Evolutionary conservation across 2,888 invertebrate species (phyloP), one percentile per base, ranked within the genome.

Genomic region (Dendrolimus pini): DNA sequence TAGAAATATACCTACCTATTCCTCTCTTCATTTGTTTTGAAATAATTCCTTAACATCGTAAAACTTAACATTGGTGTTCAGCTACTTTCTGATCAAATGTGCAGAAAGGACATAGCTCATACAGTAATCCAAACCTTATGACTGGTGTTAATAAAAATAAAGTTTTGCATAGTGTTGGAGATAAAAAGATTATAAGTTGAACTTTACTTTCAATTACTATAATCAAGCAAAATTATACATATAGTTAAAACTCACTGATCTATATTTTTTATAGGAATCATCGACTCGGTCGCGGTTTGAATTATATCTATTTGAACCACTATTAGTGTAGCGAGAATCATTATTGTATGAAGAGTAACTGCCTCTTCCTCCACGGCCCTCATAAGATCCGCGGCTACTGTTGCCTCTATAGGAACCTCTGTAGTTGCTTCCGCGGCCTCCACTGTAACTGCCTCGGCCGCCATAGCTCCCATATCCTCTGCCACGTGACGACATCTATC

Each of bases 241-340:
- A 13, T 30, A 30, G 9, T 55, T 53, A 13, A 53, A 58, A 78
- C 85, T 83, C 74, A 90, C 91, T 56, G 87, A 80, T 85, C 91
- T 77, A 70, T 91, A 91, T 65, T 89, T 91, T 70, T 91, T 91
- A 64, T 89, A 91, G 0, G 89, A 82, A 54, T 90, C 89, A 53
- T 91, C 91, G 56, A 87, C 82, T 64, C 89, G 77, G 57, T 89
- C 89, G 52, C 89, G 80, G 57, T 73, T 72, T 55, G 77, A 78
- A 58, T 78, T 78, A 62, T 89, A 89, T 73, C 88, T 77, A 62
- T 77, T 82, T n/a, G 74, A 75, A 61, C 82, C 78, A 64, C 78
- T 75, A 60, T 78, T 84, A 60, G 77, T 82, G 67, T 91, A 89
- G 59, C 89, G 83, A 0, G 82, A 82, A 1, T 89, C 89, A 66